A percentile compares a stretch with the other conserved stretches of the same genome.
phyloP scores from a whole-genome alignment of 2,113 vertebrate genomes.

The Pelobates fuscus region DNA sequence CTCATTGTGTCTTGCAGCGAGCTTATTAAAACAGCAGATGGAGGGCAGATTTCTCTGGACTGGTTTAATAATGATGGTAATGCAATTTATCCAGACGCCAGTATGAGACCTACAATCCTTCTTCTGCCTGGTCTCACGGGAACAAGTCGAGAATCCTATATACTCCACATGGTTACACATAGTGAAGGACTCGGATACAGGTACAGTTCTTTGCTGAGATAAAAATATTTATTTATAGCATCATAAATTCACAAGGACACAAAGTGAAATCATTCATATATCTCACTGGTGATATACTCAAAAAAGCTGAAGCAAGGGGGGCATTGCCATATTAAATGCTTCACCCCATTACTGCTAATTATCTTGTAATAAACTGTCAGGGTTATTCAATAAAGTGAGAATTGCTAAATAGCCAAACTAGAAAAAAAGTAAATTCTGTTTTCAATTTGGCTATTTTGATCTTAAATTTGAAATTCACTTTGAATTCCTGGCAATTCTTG shows the following conservation, averaged over 20 bases:
- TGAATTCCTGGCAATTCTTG: too few relatives aligned
- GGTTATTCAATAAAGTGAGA: too few relatives aligned
- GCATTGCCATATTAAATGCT: too few relatives aligned
- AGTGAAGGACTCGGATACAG: slow-evolving; percentile 91
- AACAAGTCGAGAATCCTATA: slow-evolving; percentile 96
- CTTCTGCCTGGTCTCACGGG: slow-evolving; percentile 93
- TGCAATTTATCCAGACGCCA: slow-evolving; percentile 73
- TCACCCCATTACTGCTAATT: too few relatives aligned
- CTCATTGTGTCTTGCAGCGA: slow-evolving; percentile 80
- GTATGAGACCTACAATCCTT: slow-evolving; percentile 86
- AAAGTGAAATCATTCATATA: neutral
- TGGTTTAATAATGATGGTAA: slow-evolving; percentile 94
- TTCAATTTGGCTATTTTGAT: too few relatives aligned
- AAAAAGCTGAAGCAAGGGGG: too few relatives aligned
- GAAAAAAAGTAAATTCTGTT: too few relatives aligned
- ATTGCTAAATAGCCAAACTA: too few relatives aligned
- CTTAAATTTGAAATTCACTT: too few relatives aligned
- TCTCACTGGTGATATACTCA: neutral
- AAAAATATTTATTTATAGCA: too few relatives aligned
- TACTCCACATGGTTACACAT: slow-evolving; percentile 96
- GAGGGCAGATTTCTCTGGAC: slow-evolving; percentile 97
- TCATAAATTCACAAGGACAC: too few relatives aligned
- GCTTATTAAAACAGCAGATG: slow-evolving; percentile 93
- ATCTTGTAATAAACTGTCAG: too few relatives aligned
- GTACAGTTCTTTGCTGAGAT: slow-evolving; percentile 62